Evolutionary conservation across 2,797 vertebrate genomes (phyloP).

Genomic region (Clarias fuscus): DNA sequence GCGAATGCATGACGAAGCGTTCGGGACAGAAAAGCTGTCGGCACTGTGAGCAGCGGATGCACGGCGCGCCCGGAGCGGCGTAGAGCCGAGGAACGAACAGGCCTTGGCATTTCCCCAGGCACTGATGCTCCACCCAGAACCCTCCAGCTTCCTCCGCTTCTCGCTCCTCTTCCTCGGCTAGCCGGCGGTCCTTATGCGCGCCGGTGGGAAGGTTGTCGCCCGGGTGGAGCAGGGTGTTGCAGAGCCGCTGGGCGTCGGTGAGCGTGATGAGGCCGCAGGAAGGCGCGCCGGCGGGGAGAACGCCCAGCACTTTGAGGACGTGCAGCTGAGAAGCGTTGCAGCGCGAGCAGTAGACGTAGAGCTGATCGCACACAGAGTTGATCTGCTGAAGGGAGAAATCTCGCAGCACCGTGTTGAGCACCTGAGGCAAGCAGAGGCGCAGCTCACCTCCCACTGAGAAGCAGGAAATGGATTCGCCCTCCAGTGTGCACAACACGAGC

Average conservation of each 20-base stretch:
- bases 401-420: slow-evolving; percentile 94
- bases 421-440: slow-evolving; percentile 94
- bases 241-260: slow-evolving; percentile 95
- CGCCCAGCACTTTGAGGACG: slow-evolving; percentile 94
- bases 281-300: slow-evolving; percentile 94
- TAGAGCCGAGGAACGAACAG: slow-evolving; percentile 94
- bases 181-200: slow-evolving; percentile 25
- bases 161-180: slow-evolving; percentile 64
- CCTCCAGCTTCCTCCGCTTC: slow-evolving; percentile 83
- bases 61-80: slow-evolving; percentile 85
- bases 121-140: slow-evolving; percentile 97
- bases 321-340: slow-evolving; percentile 95
- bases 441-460: slow-evolving; percentile 97
- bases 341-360: slow-evolving; percentile 96
- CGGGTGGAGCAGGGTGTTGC: slow-evolving; percentile 91
- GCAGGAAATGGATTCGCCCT: slow-evolving; percentile 96
- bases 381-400: slow-evolving; percentile 98
- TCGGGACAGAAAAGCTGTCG: slow-evolving; percentile 93
- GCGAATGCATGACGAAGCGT: slow-evolving; percentile 98
- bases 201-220: slow-evolving; percentile 77
- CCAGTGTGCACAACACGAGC: slow-evolving; percentile 89
- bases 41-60: slow-evolving; percentile 95
- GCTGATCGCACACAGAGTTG: slow-evolving; percentile 94
- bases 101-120: slow-evolving; percentile 96
- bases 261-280: slow-evolving; percentile 96